These are phyloP conservation scores for Enteromius afrohamiltoni DNA, from an alignment of 2,797 vertebrate genomes.

Conservation along the genomic window DNA sequence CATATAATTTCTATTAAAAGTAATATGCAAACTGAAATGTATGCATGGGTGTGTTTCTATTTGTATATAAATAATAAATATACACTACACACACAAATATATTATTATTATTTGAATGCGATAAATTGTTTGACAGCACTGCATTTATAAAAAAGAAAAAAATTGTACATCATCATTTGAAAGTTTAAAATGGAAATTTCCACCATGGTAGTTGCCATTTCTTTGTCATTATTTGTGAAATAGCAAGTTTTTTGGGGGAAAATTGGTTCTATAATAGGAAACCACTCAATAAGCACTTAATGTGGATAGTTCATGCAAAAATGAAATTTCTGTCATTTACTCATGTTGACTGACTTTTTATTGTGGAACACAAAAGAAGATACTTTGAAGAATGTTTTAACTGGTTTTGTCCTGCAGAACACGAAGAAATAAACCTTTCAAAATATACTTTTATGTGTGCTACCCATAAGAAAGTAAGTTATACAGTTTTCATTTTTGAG, in stretches of 20 bases:
- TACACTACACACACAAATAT: no score
- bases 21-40: no score
- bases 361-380: not conserved
- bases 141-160: not conserved
- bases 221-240: not conserved
- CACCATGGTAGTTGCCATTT: not conserved
- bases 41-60: no score
- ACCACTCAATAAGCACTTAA: not conserved
- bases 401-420: not conserved
- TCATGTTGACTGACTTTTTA: not conserved
- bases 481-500: not conserved
- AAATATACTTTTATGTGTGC: not conserved
- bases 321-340: not conserved
- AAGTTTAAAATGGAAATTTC: not conserved
- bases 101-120: no score
- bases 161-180: not conserved
- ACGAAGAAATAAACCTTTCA: not conserved
- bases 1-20: no score
- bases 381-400: not conserved
- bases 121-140: no score
- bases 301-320: not conserved
- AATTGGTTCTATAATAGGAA: not conserved
- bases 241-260: not conserved
- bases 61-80: no score
- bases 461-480: not conserved